Base-by-base conservation (phyloP, 1,140 invertebrate genomes). In the Ceratitis capitata region DNA sequence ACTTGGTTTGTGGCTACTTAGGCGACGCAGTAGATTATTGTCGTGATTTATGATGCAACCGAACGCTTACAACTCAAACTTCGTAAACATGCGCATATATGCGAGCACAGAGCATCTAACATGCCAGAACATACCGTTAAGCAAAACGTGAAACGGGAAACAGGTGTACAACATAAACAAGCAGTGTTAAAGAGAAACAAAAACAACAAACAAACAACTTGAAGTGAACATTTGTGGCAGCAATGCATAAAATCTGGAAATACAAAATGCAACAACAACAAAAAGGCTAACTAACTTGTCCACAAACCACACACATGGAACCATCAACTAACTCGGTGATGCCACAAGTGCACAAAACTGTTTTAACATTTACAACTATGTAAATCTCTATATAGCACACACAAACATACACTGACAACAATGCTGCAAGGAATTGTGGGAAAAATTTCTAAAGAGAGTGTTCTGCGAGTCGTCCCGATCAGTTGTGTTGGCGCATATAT, bases 1-100 rank as follows among this genome's bases (percentile, higher is more conserved):
- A 69, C 16, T 69, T 69, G 64, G 35, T 69, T 69, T 69, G 64
- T 69, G 64, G 64, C 64, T 69, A 69, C 64, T 69, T 35, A 69
- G 29, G 64, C 32, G 35, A 69, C 64, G 64, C 35, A 69, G 64
- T 35, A 39, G 64, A 39, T 39, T 69, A 39, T 26, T 69, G 64
- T 69, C 5, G 35, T 69, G 64, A 69, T 69, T 69, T 69, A 69
- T 69, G 64, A 19, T 69, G 64, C 32, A 69, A 26, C 16, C 64
- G 5, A 42, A 42, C 35, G 0, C 4, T 69, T 69, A 35, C 64
- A 39, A 19, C 64, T n/a, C 64, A 39, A 39, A 39, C 64, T 39
- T 3, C 16, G n/a, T n/a, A n/a, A n/a, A n/a, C n/a, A n/a, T n/a
- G n/a, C n/a, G n/a, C n/a, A n/a, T n/a, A n/a, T n/a, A n/a, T 49